Evolutionary conservation across 2,113 vertebrate genomes (phyloP).

Genomic region (Alethe castanea): DNA sequence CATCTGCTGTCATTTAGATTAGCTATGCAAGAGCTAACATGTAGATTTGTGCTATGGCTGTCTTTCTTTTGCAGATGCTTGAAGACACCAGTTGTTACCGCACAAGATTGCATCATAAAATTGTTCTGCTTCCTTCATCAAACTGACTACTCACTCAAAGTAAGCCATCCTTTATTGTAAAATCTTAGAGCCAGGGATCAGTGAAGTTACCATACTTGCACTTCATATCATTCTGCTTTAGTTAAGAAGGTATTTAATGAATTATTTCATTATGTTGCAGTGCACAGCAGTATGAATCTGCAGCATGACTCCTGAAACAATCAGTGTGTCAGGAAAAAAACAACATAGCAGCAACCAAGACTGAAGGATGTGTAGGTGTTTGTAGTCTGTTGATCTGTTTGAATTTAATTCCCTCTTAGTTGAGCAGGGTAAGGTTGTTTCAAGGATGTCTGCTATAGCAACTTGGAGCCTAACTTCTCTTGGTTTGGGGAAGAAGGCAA

Average conservation of each 20-base stretch:
- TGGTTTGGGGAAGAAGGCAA: not conserved
- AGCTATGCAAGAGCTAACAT: not conserved
- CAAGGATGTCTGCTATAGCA: not conserved
- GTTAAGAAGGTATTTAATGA: not conserved
- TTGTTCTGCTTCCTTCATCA: not conserved
- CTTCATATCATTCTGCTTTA: not conserved
- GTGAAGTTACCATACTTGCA: not conserved
- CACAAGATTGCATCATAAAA: not conserved
- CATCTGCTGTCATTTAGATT: not conserved
- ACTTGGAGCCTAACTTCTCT: not conserved
- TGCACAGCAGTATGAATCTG: not conserved
- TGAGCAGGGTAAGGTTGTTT: not conserved
- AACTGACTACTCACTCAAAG: not conserved
- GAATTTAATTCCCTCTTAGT: not conserved
- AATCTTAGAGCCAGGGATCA: not conserved
- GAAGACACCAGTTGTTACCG: not conserved
- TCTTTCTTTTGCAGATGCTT: not conserved
- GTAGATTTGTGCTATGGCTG: not conserved
- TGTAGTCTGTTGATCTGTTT: not conserved
- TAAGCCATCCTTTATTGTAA: not conserved
- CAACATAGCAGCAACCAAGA: not conserved
- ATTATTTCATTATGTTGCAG: not conserved
- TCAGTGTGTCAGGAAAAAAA: not conserved
- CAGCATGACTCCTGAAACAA: not conserved
- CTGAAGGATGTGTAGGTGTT: not conserved